These are phyloP conservation scores for Drosophila lowei DNA, from an alignment of 1,140 invertebrate genomes.

Conservation along the genomic window DNA sequence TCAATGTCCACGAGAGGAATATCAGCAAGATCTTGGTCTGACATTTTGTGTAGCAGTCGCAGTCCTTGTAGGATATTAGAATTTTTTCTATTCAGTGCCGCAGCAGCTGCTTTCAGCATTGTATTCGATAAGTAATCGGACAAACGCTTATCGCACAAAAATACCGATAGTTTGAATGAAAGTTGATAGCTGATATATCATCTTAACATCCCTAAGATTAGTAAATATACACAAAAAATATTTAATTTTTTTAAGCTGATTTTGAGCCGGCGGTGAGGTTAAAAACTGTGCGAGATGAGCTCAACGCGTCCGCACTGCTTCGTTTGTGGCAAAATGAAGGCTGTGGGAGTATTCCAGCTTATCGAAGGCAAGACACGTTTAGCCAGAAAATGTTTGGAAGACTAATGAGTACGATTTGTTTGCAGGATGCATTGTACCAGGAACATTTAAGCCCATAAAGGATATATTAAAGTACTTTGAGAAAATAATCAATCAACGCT, in stretches of 20 bases:
- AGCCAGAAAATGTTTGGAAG: not conserved
- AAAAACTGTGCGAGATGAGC: conserved; percentile 40
- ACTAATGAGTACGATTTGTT: conserved; percentile 2
- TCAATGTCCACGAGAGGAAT: conserved; percentile 92
- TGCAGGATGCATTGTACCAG: conserved; percentile 67
- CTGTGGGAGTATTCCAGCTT: conserved; percentile 66
- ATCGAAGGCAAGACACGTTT: conserved; percentile 46
- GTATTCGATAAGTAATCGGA: no score
- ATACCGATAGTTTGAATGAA: no score
- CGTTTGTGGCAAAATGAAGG: conserved; percentile 63
- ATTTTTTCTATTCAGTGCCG: no score
- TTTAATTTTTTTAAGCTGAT: conserved; percentile 4
- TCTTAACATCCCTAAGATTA: not conserved
- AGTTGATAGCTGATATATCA: no score
- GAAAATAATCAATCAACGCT: conserved; percentile 64
- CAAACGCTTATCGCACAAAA: no score
- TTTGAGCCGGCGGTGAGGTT: not conserved
- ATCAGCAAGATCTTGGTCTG: conserved; percentile 65
- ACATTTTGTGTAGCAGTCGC: conserved; percentile 64
- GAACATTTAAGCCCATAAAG: conserved; percentile 70
- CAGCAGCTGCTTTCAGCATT: no score
- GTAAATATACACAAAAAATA: conserved; percentile 38
- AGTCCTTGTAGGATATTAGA: conserved; percentile 7
- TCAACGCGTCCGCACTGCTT: conserved; percentile 60
- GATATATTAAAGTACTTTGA: conserved; percentile 69